These are phyloP conservation scores for Dinoponera quadriceps DNA, from an alignment of 1,140 invertebrate genomes.

Conservation along the genomic window DNA sequence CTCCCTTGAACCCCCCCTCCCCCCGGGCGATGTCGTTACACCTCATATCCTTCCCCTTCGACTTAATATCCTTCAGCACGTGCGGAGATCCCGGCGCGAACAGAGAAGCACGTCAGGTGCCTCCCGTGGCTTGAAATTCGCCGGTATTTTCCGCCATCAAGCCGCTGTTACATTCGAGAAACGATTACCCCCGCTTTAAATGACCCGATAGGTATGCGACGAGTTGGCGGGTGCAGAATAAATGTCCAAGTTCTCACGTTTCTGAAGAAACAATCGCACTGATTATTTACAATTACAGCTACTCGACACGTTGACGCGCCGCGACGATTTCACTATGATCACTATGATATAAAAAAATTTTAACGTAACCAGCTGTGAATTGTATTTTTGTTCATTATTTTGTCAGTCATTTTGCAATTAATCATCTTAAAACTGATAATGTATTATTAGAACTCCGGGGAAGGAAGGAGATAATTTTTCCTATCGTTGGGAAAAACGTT, in stretches of 20 bases:
- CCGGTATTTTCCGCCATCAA: conserved; percentile 29
- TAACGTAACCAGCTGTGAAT: no score
- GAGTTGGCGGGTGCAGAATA: neutral
- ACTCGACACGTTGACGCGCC: no score
- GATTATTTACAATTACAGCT: no score
- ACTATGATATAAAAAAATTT: no score
- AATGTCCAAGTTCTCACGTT: neutral
- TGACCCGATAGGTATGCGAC: neutral
- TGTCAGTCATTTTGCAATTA: no score
- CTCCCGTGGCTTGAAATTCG: conserved; percentile 31
- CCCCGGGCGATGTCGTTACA: conserved; percentile 63
- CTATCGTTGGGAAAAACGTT: neutral
- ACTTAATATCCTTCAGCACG: conserved; percentile 73
- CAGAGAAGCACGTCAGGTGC: conserved; percentile 62
- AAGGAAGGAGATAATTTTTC: neutral
- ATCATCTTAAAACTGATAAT: no score
- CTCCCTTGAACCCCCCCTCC: no score
- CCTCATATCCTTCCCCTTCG: conserved; percentile 66
- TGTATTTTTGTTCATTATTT: no score
- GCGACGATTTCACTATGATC: no score
- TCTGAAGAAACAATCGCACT: conserved; percentile 16
- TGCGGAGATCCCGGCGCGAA: conserved; percentile 52
- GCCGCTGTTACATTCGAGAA: conserved; percentile 11
- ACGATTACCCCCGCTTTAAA: conserved; percentile 49
- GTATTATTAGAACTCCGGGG: no score